These are phyloP conservation scores for Drosophila niveifrons DNA, from an alignment of 2,888 invertebrate species.

Conservation along the genomic window DNA sequence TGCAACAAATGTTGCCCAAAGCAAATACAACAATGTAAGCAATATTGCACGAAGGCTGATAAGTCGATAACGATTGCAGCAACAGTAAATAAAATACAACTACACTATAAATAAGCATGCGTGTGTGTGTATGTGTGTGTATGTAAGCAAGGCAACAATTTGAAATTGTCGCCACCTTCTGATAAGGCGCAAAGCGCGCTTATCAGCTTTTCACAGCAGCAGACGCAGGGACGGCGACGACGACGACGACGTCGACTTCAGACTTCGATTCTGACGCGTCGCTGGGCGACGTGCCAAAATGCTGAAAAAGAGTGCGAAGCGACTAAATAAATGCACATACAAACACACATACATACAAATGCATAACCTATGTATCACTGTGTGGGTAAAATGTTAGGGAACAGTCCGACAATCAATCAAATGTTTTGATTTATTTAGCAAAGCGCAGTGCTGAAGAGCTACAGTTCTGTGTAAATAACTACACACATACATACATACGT, in stretches of 20 bases:
- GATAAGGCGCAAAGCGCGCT: conserved; percentile 51
- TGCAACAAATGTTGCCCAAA: conserved; percentile 22
- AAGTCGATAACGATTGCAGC: conserved; percentile 41
- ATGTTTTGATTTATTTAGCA: conserved; percentile 55
- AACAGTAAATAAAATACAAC: conserved; percentile 12
- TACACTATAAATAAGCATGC: neutral
- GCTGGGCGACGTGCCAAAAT: conserved; percentile 52
- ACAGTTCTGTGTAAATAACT: conserved; percentile 37
- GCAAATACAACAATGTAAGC: conserved; percentile 1
- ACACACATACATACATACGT: conserved; percentile 13
- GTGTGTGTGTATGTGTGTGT: conserved; percentile 4
- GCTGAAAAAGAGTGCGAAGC: conserved; percentile 32
- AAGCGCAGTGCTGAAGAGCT: conserved; percentile 45
- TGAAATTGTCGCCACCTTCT: conserved; percentile 49
- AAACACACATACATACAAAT: neutral
- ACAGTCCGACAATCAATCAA: conserved; percentile 58
- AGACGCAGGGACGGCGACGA: conserved; percentile 51
- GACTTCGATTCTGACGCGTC: neutral
- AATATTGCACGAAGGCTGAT: neutral
- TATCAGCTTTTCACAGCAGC: conserved; percentile 47
- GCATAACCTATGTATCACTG: neutral
- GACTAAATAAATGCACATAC: neutral
- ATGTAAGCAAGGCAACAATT: conserved; percentile 27
- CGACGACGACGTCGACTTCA: conserved; percentile 4
- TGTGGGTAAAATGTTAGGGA: conserved; percentile 27